Conservation (phyloP, 2,888 invertebrate genomes). For the Sepiola atlantica region DNA sequence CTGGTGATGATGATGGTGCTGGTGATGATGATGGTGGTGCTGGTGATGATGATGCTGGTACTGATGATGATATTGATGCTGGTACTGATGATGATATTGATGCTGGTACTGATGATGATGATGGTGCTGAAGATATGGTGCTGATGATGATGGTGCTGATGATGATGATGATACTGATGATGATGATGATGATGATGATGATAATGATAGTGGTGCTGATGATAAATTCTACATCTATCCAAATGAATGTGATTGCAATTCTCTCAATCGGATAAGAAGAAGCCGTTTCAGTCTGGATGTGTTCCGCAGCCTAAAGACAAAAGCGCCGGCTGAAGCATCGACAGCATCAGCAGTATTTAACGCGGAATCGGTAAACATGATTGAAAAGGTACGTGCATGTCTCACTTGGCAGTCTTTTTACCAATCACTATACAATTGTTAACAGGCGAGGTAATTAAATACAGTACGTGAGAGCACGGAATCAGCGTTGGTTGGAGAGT, state of each 20-base stretch:
- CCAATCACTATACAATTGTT: not conserved
- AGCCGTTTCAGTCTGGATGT: not conserved
- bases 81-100: too few species aligned
- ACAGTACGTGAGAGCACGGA: not conserved
- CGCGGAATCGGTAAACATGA: conserved; percentile 15
- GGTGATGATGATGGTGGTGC: too few species aligned
- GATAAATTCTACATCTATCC: not conserved
- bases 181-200: too few species aligned
- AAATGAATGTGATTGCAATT: not conserved
- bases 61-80: too few species aligned
- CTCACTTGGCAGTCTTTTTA: not conserved
- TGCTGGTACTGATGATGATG: too few species aligned
- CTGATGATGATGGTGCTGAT: too few species aligned
- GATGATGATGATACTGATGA: too few species aligned
- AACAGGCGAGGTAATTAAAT: not conserved
- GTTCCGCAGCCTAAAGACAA: not conserved
- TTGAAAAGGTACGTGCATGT: conserved; percentile 32
- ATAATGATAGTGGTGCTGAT: not conserved
- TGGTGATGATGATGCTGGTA: too few species aligned
- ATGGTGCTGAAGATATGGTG: too few species aligned
- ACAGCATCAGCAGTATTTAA: not conserved
- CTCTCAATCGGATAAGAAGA: not conserved
- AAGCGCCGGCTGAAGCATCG: not conserved
- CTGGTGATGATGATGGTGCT: too few species aligned
- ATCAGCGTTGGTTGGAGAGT: not conserved